Percentiles rank a stretch among this genome's conserved stretches.
Evolutionary conservation across 2,797 vertebrate species (phyloP).

Genomic region (Sebastes alutus): DNA sequence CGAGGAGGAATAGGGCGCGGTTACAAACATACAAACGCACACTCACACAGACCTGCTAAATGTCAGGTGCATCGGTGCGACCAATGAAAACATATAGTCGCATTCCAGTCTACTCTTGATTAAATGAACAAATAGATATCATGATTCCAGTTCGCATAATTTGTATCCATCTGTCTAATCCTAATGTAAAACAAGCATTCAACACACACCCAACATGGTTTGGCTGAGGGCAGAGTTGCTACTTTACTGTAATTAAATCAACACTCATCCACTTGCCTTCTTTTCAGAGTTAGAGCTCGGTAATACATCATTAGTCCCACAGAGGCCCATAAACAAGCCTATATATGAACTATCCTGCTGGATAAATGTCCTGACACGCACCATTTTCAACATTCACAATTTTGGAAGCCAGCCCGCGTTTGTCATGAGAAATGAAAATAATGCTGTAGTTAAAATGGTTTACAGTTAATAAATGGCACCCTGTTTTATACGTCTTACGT

Average conservation of each 20-base stretch:
- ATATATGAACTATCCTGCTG: constrained; percentile 26
- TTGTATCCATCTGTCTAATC: constrained; percentile 47
- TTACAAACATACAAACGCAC: background rate
- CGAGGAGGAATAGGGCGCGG: background rate
- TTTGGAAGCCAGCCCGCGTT: constrained; percentile 23
- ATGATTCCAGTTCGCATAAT: constrained; percentile 26
- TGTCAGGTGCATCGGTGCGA: background rate
- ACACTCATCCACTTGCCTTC: constrained; percentile 39
- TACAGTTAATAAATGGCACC: constrained; percentile 23
- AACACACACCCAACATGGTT: constrained; percentile 52
- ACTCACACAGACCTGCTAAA: background rate
- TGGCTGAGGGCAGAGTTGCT: constrained; percentile 27
- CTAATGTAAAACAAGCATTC: constrained; percentile 61
- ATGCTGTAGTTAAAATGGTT: constrained; percentile 4
- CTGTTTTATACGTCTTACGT: constrained; percentile 15
- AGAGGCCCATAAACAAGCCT: constrained; percentile 40
- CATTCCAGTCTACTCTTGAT: constrained; percentile 1
- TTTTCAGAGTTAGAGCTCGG: constrained; percentile 42
- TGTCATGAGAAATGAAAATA: constrained; percentile 17
- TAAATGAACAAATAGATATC: constrained; percentile 42
- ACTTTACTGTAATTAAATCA: constrained; percentile 67
- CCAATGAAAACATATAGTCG: background rate
- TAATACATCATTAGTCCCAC: constrained; percentile 46
- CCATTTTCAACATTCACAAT: constrained; percentile 24
- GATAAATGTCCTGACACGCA: constrained; percentile 40